Conservation (phyloP, 1,140 invertebrate species). For the Megathymus violae region DNA sequence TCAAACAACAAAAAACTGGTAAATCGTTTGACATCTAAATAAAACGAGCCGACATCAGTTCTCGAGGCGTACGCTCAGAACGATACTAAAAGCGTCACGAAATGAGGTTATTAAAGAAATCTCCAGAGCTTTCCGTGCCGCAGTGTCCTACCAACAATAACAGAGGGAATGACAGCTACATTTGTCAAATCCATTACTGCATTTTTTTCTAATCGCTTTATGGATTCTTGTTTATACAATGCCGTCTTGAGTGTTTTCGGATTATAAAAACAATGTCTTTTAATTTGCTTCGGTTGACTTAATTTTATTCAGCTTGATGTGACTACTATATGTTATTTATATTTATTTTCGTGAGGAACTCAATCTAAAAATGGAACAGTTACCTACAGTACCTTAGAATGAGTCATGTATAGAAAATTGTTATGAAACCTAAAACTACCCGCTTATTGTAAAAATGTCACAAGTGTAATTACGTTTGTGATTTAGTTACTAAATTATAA, state of each 20-base stretch:
- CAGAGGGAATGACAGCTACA: constrained; percentile 48
- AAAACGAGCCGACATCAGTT: constrained; percentile 31
- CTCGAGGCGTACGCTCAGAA: constrained; percentile 16
- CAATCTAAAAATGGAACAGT: too few species aligned
- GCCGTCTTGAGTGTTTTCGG: constrained; percentile 48
- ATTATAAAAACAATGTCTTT: constrained; percentile 50
- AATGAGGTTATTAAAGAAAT: constrained; percentile 56
- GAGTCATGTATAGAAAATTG: too few species aligned
- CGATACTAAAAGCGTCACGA: constrained; percentile 35
- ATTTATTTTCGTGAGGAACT: too few species aligned
- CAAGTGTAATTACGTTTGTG: too few species aligned
- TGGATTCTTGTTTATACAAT: constrained; percentile 59
- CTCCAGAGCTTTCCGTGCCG: constrained; percentile 42
- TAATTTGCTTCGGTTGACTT: constrained; percentile 5
- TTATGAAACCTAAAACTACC: too few species aligned
- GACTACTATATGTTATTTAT: not conserved
- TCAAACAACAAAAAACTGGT: constrained; percentile 9
- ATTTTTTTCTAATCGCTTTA: constrained; percentile 66
- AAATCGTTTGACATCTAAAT: constrained; percentile 36
- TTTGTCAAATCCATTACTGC: constrained; percentile 60
- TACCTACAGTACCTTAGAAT: too few species aligned
- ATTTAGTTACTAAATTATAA: too few species aligned
- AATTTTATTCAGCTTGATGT: not conserved
- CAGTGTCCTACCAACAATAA: constrained; percentile 44
- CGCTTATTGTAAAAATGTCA: too few species aligned